phyloP scores from a whole-genome alignment of 2,797 vertebrate species.

The Acanthornis magna region DNA sequence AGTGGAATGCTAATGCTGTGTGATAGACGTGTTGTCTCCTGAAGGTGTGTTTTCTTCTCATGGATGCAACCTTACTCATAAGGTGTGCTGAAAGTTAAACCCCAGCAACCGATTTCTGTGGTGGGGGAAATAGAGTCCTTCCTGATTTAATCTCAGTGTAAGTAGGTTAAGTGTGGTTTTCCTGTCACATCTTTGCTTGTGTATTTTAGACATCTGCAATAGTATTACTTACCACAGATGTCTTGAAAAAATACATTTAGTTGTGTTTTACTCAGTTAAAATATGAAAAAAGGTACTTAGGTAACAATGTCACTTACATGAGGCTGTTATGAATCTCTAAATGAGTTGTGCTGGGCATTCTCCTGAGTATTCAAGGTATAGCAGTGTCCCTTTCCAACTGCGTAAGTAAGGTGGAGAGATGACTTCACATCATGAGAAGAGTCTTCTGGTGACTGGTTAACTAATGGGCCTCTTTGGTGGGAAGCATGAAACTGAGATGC shows the following conservation, averaged over 20 bases:
- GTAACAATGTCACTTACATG: background rate
- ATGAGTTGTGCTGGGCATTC: background rate
- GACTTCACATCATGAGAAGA: background rate
- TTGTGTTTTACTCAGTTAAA: background rate
- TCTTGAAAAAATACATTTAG: background rate
- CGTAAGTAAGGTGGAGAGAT: background rate
- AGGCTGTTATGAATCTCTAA: background rate
- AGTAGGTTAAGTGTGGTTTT: constrained; percentile 66
- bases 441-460: background rate
- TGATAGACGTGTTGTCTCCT: background rate
- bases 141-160: constrained; percentile 37
- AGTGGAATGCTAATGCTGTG: background rate
- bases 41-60: background rate
- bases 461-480: background rate
- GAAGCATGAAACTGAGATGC: background rate
- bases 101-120: background rate
- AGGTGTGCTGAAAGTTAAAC: constrained; percentile 13
- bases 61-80: background rate
- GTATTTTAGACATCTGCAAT: background rate
- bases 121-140: constrained; percentile 3
- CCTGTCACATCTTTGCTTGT: constrained; percentile 34
- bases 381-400: background rate
- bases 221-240: background rate
- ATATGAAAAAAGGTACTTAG: background rate
- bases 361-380: background rate